These are phyloP conservation scores for Phocoena phocoena DNA, from an alignment of 2,113 vertebrate species.

Conservation along the genomic window DNA sequence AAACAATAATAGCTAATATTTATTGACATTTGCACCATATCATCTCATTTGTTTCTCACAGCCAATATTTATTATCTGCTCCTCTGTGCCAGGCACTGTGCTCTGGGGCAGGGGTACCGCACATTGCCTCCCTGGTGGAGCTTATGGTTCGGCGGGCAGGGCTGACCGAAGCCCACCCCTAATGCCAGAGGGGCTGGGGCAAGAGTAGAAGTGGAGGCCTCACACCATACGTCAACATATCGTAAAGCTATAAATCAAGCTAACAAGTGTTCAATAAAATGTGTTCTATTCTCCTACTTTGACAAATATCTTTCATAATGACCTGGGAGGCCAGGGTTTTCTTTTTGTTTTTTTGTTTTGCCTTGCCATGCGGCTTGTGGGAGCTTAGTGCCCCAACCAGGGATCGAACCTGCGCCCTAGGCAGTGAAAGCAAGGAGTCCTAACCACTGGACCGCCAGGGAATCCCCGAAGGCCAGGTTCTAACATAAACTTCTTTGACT, in stretches of 20 bases:
- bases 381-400: background rate
- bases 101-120: background rate
- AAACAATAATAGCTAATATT: conserved; percentile 51
- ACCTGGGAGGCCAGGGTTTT: background rate
- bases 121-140: background rate
- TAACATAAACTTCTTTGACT: background rate
- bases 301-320: background rate
- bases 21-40: conserved; percentile 21
- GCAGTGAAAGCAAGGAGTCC: background rate
- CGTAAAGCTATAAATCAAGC: conserved; percentile 49
- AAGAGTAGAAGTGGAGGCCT: background rate
- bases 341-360: too few relatives aligned
- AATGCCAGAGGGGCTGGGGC: background rate
- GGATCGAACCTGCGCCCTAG: background rate
- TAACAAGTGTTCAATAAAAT: conserved; percentile 63
- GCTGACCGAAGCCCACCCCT: background rate
- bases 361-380: too few relatives aligned
- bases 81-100: background rate
- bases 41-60: background rate
- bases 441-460: background rate
- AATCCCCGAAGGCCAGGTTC: background rate
- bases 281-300: conserved; percentile 60
- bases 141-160: rapidly evolving
- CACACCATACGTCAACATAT: background rate
- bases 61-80: conserved; percentile 63